Percentiles rank a stretch among this genome's conserved stretches.
These are phyloP conservation scores for Melanotaenia boesemani DNA, from an alignment of 2,797 vertebrate genomes.

Conservation along the genomic window DNA sequence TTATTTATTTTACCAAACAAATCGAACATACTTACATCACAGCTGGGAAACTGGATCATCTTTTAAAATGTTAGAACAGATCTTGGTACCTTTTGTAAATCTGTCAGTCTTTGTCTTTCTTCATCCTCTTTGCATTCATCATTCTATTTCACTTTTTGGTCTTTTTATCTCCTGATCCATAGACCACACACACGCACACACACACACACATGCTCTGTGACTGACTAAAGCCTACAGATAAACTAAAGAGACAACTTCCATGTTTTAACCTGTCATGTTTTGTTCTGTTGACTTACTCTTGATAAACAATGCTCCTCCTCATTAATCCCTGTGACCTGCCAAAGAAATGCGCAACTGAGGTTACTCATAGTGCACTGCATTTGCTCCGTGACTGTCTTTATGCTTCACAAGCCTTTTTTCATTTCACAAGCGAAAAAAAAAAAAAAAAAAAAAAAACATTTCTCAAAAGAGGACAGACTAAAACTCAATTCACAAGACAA, in stretches of 20 bases:
- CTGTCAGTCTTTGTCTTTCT: constrained; percentile 24
- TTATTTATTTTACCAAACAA: not conserved
- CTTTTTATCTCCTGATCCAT: constrained; percentile 12
- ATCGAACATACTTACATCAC: not conserved
- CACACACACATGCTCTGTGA: constrained; percentile 23
- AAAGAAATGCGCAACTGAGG: constrained; percentile 30
- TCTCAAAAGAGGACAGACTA: constrained; percentile 1
- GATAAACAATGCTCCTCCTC: constrained; percentile 68
- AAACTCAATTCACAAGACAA: not conserved
- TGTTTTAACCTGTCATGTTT: constrained; percentile 72
- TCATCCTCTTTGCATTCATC: constrained; percentile 17
- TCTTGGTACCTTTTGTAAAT: not conserved
- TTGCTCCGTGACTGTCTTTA: constrained; percentile 10
- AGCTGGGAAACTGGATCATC: not conserved
- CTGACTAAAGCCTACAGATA: constrained; percentile 66
- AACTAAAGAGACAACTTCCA: constrained; percentile 51
- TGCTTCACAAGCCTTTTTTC: constrained; percentile 21
- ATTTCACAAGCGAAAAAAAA: constrained; percentile 16
- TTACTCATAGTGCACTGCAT: constrained; percentile 30
- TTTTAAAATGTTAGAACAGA: not conserved
- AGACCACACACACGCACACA: constrained; percentile 57
- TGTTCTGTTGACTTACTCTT: constrained; percentile 58
- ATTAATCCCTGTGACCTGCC: constrained; percentile 58
- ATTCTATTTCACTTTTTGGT: constrained; percentile 12
- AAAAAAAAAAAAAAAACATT: too few species aligned